Evolutionary conservation across 2,797 vertebrate species (phyloP).

Genomic region (Mionectes olivaceus): DNA sequence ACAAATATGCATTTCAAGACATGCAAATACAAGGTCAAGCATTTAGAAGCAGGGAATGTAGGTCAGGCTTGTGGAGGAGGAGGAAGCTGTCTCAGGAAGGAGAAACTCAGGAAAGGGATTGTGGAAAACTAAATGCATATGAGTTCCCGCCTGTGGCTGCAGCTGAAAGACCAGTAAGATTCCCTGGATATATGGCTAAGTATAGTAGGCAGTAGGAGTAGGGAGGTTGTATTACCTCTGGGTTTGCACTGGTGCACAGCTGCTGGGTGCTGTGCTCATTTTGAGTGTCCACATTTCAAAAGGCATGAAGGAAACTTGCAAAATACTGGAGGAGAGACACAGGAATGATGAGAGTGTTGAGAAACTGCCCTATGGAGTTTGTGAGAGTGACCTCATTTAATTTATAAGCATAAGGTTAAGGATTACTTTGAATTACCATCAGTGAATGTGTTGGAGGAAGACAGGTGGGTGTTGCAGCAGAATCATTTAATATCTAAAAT

Average conservation of each 20-base stretch:
- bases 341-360: neutral
- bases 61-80: neutral
- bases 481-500: neutral
- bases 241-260: neutral
- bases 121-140: neutral
- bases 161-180: slow-evolving; percentile 12
- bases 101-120: neutral
- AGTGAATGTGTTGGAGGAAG: neutral
- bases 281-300: neutral
- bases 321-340: neutral
- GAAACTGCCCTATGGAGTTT: neutral
- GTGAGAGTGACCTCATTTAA: neutral
- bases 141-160: neutral
- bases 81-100: neutral
- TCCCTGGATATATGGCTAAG: neutral
- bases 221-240: neutral
- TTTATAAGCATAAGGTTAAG: neutral
- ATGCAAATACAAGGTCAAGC: neutral
- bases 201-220: slow-evolving; percentile 46
- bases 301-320: neutral
- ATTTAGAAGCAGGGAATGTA: neutral
- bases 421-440: neutral
- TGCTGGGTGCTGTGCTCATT: neutral
- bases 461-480: neutral
- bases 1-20: neutral